Base-by-base conservation (phyloP, 1,140 invertebrate species). In the Leptinotarsa undecemlineata region DNA sequence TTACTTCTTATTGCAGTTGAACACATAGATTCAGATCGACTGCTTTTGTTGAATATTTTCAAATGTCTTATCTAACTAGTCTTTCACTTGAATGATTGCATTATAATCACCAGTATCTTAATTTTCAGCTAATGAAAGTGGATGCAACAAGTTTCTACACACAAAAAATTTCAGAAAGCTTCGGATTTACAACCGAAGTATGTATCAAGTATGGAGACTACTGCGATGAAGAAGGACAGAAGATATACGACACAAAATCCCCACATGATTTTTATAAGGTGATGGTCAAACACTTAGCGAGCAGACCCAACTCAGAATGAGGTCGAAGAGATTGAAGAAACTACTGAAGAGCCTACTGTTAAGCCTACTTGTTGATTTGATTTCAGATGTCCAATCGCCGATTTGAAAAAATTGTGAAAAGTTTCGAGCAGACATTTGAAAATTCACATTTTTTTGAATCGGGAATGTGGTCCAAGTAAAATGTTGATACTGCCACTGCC, bases 71-170 rank as follows among this genome's bases (percentile, higher is more conserved):
- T 8, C 33, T 33, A 33, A 33, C 33, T 33, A 33, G 33, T 42
- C 8, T 42, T 42, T 11, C 8, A 42, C 33, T 42, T 42, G 33
- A 42, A 11, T 33, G 8, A 42, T 11, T 42, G 8, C 33, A 42
- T 42, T 42, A 42, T 42, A 8, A 8, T 42, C 3, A 19, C 15
- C 51, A 57, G 4, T 57, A 57, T n/a, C n/a, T 57, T 19, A 1
- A 71, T 73, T 85, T 87, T 4, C 85, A 93, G 92, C 78, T 94
- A 15, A 90, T 94, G 69, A 94, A 94, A 83, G 90, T 90, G 20
- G 93, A 94, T 80, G 92, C 93, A 4, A 95, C 93, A 1, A 92
- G 93, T 20, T 86, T 91, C 0, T 95, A 89, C 79, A 94, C 93
- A 0, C 92, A 94, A 81, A 92, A 90, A 79, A 91, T 93, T 21